phyloP scores from a whole-genome alignment of 2,113 vertebrate species.

The Rhinoderma darwinii region DNA sequence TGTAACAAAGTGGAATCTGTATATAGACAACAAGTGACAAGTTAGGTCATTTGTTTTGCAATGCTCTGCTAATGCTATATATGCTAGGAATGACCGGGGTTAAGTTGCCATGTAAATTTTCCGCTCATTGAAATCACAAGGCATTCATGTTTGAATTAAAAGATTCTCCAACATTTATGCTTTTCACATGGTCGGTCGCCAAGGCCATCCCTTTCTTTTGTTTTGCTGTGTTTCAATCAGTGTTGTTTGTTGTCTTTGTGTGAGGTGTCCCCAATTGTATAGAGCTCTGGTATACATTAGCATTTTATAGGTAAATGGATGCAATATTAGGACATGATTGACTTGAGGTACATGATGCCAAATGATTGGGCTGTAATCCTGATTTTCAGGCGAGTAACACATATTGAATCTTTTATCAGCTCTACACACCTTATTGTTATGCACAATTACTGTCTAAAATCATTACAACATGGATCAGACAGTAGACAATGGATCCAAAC shows the following conservation, averaged over 20 bases:
- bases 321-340: background rate
- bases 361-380: background rate
- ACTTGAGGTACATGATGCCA: background rate
- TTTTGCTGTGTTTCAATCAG: background rate
- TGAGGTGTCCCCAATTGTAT: background rate
- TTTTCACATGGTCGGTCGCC: background rate
- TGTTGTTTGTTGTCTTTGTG: conserved; percentile 5
- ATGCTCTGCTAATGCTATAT: background rate
- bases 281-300: background rate
- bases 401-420: conserved; percentile 29
- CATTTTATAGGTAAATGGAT: conserved; percentile 1
- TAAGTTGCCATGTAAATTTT: conserved; percentile 4
- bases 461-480: background rate
- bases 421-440: background rate
- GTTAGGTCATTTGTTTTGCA: background rate
- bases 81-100: background rate
- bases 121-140: conserved; percentile 10
- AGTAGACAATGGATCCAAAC: background rate
- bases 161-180: background rate
- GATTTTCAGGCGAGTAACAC: background rate
- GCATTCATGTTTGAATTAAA: background rate
- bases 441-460: background rate
- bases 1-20: background rate
- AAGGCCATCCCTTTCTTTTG: background rate
- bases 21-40: background rate